Evolutionary conservation across 2,888 invertebrate genomes (phyloP), one percentile per base, ranked within the genome.

Genomic region (Drepanosiphum platanoidis): DNA sequence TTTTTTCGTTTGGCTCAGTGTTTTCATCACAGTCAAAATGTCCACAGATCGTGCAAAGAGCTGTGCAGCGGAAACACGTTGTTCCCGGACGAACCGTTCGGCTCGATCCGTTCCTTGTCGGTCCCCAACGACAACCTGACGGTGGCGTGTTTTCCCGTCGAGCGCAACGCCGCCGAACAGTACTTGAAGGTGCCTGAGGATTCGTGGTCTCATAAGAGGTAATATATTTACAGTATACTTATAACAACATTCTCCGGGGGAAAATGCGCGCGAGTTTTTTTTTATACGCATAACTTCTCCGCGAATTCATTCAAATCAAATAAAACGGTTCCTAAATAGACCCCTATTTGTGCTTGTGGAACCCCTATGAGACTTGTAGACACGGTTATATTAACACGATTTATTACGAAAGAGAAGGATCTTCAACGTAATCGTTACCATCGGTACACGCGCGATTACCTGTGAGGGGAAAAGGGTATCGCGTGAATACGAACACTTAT

Each of bases 91-190:
- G 84, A 84, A 70, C 77, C 84, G 22, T 87, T 86, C 39, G 72
- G 75, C 1, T 86, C 86, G 1, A 71, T 86, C n/a, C 80, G 87
- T 72, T 87, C 86, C 3, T 71, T 87, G 11, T 86, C 87, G 13
- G 82, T 86, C 1, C 86, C 87, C 18, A 86, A 86, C 64, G 79
- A 87, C 42, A 77, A 66, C 11, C 9, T 84, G 68, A 39, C 84
- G 0, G 86, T 86, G 34, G 87, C 86, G 42, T 84, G 84, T n/a
- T 86, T 86, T 81, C 86, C 87, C 13, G 34, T 68, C 9, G 30
- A 75, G 58, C 68, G 36, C 9, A 39, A 30, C 27, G 11, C 18
- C 11, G 1, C 30, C n/a, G 64, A 64, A 34, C 74, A 74, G 22
- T 71, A 74, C 34, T 58, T 84, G 34, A 36, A 66, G 30, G 84